Base-by-base conservation (phyloP, 2,113 vertebrate species). In the Lipotes vexillifer region DNA sequence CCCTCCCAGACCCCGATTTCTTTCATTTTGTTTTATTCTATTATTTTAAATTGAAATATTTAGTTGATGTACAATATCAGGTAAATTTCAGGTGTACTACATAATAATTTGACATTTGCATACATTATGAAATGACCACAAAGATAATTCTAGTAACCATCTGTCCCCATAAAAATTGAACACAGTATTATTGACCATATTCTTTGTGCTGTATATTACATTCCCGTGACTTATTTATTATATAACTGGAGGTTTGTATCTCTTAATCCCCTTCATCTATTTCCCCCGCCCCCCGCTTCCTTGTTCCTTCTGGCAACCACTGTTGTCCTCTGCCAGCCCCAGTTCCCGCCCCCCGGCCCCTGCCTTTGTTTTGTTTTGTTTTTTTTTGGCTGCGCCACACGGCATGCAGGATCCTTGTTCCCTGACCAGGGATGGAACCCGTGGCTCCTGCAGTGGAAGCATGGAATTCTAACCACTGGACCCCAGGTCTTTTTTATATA, bases 341-440 rank as follows among this genome's bases (percentile, higher is more conserved):
- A 49, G 0, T 14, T 90, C 80, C 31, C 44, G 29, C 25, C 29
- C 1, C 31, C 49, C 31, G 55, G 15, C 27, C 72, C 41, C n/a
- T n/a, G n/a, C n/a, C n/a, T n/a, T n/a, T n/a, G n/a, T n/a, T n/a
- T n/a, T n/a, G n/a, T n/a, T n/a, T n/a, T n/a, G n/a, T n/a, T 1
- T 0, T 44, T 49, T 77, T 6, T 0, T 29, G 44, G 44, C 8
- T 59, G 74, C 17, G 11, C 20, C 23, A 10, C 0, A 3, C 6
- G 29, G 74, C 74, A 77, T 17, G 49, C 9, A 11, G 46, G 29
- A 77, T 49, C 46, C 29, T 52, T 12, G 29, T 21, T 65, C 20
- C 29, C 74, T 49, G 74, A 77, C 29, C 46, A 12, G 44, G 72
- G 74, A 49, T 33, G 44, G 44, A 77, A 52, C 9, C 18, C 20